Percentiles rank a stretch among this genome's conserved stretches.
Conservation (phyloP, 2,113 vertebrate species). For the Stomatorhinus ivindoensis region DNA sequence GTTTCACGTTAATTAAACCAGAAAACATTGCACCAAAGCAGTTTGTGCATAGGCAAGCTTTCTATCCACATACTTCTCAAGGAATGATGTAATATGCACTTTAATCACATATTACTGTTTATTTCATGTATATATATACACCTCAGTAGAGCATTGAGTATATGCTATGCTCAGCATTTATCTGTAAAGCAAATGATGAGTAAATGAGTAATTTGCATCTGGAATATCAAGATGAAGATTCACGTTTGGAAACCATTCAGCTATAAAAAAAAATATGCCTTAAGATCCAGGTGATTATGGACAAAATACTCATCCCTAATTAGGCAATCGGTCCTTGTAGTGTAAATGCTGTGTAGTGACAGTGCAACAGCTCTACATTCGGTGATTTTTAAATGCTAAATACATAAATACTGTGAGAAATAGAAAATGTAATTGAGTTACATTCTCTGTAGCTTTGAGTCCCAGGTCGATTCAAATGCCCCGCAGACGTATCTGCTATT, state of each 20-base stretch:
- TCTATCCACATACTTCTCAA: not conserved
- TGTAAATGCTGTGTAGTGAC: not conserved
- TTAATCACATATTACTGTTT: not conserved
- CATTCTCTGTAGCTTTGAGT: slow-evolving; percentile 11
- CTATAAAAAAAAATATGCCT: not conserved
- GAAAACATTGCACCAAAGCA: not conserved
- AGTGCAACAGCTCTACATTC: not conserved
- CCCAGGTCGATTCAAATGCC: not conserved
- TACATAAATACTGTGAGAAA: not conserved
- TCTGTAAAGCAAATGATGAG: not conserved
- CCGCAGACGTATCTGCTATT: not conserved
- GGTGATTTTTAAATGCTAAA: not conserved
- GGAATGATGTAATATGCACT: not conserved
- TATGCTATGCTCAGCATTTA: not conserved
- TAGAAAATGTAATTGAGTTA: not conserved
- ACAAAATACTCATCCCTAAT: not conserved
- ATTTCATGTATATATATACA: not conserved
- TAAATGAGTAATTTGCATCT: not conserved
- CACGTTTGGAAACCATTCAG: not conserved
- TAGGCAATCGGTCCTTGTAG: not conserved
- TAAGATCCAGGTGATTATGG: not conserved
- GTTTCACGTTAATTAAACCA: not conserved
- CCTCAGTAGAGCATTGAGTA: not conserved
- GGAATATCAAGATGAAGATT: not conserved
- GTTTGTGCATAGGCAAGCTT: not conserved